Conservation (phyloP, 2,888 invertebrate species). For the Cerceris ruficornis region DNA sequence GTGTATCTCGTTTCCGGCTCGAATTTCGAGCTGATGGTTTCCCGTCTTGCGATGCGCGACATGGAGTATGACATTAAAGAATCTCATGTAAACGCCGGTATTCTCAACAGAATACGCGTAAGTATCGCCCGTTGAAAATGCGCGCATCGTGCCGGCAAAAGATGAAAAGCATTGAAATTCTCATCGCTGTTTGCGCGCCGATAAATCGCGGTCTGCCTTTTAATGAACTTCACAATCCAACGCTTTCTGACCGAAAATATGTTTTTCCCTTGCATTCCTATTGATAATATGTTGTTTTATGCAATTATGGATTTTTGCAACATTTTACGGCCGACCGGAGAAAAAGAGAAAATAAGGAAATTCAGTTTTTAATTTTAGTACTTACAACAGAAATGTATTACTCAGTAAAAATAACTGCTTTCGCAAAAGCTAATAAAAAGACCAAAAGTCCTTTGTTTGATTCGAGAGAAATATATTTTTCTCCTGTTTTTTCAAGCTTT, state of each 20-base stretch:
- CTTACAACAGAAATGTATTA: no score
- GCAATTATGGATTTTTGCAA: neutral
- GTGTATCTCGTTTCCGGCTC: neutral
- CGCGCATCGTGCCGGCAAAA: neutral
- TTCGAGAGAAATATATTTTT: no score
- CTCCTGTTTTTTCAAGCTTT: no score
- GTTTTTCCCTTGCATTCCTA: conserved; percentile 5
- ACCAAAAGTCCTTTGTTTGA: no score
- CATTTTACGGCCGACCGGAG: neutral
- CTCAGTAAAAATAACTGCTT: no score
- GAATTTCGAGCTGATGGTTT: neutral
- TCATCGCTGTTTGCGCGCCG: conserved; percentile 4
- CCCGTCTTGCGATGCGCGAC: neutral
- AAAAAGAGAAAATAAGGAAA: neutral
- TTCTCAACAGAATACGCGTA: neutral
- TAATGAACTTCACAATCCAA: conserved; percentile 10
- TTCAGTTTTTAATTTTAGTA: no score
- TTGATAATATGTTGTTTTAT: neutral
- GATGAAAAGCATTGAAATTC: conserved; percentile 15
- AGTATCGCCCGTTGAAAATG: neutral
- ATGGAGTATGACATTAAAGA: neutral
- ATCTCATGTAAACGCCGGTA: neutral
- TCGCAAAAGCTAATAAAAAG: no score
- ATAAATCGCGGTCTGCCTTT: conserved; percentile 6
- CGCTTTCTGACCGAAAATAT: conserved; percentile 2